Evolutionary conservation across 2,797 vertebrate genomes (phyloP).

Genomic region (Rallus crepitans): DNA sequence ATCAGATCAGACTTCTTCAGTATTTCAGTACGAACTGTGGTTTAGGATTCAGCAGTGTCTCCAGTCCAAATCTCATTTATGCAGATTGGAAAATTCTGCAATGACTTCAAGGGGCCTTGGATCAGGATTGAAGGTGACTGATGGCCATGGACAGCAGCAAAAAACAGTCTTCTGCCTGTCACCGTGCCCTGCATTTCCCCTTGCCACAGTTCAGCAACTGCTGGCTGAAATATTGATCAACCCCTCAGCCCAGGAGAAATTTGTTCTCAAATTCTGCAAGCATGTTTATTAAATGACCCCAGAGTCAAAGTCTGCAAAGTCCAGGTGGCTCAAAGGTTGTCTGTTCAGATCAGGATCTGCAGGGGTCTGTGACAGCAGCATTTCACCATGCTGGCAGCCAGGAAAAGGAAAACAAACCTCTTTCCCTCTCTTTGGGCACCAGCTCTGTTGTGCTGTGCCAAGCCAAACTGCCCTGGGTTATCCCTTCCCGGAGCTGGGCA

Average conservation of each 20-base stretch:
- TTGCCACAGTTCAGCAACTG: not conserved
- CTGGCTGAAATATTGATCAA: constrained; percentile 24
- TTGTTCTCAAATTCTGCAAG: not conserved
- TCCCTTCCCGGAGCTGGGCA: not conserved
- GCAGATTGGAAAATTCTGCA: constrained; percentile 5
- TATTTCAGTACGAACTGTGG: not conserved
- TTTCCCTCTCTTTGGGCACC: not conserved
- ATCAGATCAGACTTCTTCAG: not conserved
- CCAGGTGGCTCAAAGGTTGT: constrained; percentile 17
- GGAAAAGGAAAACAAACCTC: not conserved
- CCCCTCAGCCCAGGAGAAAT: not conserved
- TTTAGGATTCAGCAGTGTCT: not conserved
- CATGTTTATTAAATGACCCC: not conserved
- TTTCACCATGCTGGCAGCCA: not conserved
- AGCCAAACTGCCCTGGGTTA: not conserved
- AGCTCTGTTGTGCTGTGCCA: not conserved
- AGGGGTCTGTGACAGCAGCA: not conserved
- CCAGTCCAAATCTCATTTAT: constrained; percentile 30
- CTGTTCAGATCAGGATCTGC: not conserved
- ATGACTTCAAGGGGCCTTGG: not conserved
- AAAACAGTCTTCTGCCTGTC: not conserved
- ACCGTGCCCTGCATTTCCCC: not conserved
- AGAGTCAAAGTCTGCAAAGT: not conserved
- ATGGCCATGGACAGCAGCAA: constrained; percentile 27
- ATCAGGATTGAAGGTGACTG: not conserved